phyloP scores from a whole-genome alignment of 2,797 vertebrate genomes.

The Enteromius trimaculatus region DNA sequence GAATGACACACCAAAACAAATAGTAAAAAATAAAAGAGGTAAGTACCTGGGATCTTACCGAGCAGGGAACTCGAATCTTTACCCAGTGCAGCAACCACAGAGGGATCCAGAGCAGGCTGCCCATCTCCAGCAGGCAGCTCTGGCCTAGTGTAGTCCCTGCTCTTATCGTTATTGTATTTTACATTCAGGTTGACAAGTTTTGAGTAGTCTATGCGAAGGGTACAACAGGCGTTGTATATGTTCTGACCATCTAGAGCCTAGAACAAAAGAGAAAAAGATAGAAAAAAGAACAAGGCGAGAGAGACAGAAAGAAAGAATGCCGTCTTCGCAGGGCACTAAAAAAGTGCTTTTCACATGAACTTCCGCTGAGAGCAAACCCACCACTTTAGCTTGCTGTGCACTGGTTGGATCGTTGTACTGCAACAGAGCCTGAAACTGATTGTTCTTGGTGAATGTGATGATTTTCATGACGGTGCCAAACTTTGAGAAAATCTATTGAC shows the following conservation, averaged over 20 bases:
- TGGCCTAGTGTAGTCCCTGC: constrained; percentile 95
- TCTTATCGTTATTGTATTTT: constrained; percentile 99
- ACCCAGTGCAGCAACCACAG: constrained; percentile 89
- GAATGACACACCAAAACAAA: background rate
- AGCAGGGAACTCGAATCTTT: constrained; percentile 96
- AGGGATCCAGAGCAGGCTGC: constrained; percentile 87
- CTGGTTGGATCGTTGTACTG: constrained; percentile 94
- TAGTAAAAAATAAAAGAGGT: constrained; percentile 58
- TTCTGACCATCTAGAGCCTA: constrained; percentile 97
- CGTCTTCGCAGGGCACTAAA: constrained; percentile 21
- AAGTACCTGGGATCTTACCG: constrained; percentile 88
- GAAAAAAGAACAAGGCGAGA: constrained; percentile 9
- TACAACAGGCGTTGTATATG: constrained; percentile 99
- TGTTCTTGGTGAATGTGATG: constrained; percentile 99
- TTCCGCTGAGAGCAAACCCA: constrained; percentile 69
- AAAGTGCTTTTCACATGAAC: constrained; percentile 16
- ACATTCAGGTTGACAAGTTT: constrained; percentile 98
- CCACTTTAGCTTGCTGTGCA: constrained; percentile 95
- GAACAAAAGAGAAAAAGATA: constrained; percentile 26
- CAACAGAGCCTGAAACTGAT: constrained; percentile 97
- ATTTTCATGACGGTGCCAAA: constrained; percentile 99
- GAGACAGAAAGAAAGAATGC: constrained; percentile 52
- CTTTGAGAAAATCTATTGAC: constrained; percentile 94
- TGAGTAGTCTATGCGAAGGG: constrained; percentile 96
- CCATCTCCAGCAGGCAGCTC: constrained; percentile 96